phyloP scores from a whole-genome alignment of 2,113 vertebrate species.

The Epinephelus moara region DNA sequence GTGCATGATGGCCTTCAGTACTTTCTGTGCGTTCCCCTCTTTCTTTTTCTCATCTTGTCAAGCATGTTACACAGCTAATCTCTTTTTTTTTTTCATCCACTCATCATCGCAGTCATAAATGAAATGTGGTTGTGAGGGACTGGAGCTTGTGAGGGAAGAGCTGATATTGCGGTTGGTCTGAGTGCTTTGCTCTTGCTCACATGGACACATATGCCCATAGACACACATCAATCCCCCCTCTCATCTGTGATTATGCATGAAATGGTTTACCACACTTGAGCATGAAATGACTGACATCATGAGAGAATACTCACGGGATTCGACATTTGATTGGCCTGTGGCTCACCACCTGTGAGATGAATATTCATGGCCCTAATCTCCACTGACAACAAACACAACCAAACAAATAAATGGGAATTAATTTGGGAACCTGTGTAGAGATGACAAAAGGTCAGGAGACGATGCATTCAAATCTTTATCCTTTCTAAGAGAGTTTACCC shows the following conservation, averaged over 20 bases:
- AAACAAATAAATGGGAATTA: constrained; percentile 32
- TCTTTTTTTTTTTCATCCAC: constrained; percentile 4
- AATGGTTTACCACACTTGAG: constrained; percentile 49
- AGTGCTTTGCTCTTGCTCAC: not conserved
- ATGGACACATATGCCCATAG: not conserved
- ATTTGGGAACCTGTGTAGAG: constrained; percentile 14
- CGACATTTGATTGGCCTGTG: constrained; percentile 51
- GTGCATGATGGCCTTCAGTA: not conserved
- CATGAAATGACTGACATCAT: constrained; percentile 26
- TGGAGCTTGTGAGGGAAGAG: constrained; percentile 1
- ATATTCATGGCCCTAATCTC: constrained; percentile 40
- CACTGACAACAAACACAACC: constrained; percentile 23
- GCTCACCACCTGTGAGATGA: constrained; percentile 40
- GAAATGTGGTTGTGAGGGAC: constrained; percentile 17
- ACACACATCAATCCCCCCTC: not conserved
- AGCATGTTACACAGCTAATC: not conserved
- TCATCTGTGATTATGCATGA: constrained; percentile 21
- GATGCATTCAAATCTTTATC: not conserved
- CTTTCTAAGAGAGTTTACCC: not conserved
- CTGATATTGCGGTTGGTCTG: constrained; percentile 13
- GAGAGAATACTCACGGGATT: constrained; percentile 14
- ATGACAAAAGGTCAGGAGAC: constrained; percentile 38
- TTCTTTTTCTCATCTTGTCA: constrained; percentile 12
- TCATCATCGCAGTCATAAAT: constrained; percentile 13
- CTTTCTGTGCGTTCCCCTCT: not conserved